Evolutionary conservation across 2,113 vertebrate species (phyloP).

Genomic region (Amblyornis subalaris): DNA sequence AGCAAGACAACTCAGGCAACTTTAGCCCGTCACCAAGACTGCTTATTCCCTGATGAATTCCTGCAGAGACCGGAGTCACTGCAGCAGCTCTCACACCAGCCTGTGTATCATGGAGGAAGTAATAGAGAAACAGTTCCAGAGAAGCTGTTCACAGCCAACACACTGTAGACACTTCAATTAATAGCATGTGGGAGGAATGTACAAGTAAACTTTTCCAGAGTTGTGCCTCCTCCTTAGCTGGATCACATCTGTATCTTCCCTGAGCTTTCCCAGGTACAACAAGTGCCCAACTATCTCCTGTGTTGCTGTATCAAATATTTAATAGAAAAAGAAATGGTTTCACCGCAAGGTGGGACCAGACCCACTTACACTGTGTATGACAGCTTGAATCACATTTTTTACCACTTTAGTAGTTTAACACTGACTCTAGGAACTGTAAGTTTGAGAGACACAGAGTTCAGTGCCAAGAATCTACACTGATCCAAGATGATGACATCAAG

Average conservation of each 20-base stretch:
- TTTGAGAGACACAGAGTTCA: background rate
- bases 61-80: background rate
- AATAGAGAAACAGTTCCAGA: background rate
- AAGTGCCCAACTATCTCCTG: background rate
- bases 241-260: background rate
- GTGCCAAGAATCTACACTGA: background rate
- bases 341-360: background rate
- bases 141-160: background rate
- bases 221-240: background rate
- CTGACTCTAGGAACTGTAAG: background rate
- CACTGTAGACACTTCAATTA: background rate
- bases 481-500: background rate
- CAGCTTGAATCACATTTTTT: background rate
- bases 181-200: accelerated
- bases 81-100: background rate
- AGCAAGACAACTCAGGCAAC: background rate
- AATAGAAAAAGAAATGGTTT: background rate
- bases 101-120: background rate
- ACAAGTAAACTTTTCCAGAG: background rate
- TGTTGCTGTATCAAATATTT: background rate
- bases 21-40: background rate
- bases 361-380: background rate
- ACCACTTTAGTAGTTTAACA: background rate
- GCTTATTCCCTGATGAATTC: background rate
- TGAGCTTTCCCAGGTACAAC: background rate